Conservation (phyloP, 92 coral and sea anemone genomes). For the Zoanthus sansibaricus region DNA sequence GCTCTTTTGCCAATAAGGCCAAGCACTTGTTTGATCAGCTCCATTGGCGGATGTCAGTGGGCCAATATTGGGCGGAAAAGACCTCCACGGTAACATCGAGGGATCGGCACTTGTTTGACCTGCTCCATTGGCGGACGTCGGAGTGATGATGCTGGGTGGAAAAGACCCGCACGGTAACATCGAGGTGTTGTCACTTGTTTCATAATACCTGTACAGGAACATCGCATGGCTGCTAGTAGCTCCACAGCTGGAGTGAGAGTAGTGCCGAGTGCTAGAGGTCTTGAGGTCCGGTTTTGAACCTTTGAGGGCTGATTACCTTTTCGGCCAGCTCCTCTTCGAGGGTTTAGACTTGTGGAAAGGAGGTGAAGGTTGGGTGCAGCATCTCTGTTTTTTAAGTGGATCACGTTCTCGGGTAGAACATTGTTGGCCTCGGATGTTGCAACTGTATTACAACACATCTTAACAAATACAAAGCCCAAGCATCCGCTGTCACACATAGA, state of each 20-base stretch:
- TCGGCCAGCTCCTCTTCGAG: slow-evolving; percentile 47
- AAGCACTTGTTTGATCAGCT: neutral
- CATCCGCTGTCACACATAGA: slow-evolving; percentile 41
- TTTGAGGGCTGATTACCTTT: slow-evolving; percentile 36
- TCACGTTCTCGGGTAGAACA: slow-evolving; percentile 33
- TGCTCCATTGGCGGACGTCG: neutral
- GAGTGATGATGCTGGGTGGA: neutral
- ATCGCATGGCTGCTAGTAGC: neutral
- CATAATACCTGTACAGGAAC: neutral
- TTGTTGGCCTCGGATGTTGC: slow-evolving; percentile 49
- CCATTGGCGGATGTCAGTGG: neutral
- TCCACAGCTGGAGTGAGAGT: neutral
- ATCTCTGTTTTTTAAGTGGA: slow-evolving; percentile 42
- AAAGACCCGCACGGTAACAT: neutral
- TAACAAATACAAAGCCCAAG: slow-evolving; percentile 30
- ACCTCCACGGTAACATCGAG: neutral
- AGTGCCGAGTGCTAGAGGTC: neutral
- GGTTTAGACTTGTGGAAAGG: slow-evolving; percentile 31
- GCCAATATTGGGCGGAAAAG: neutral
- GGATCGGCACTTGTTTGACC: neutral
- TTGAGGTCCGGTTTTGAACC: slow-evolving; percentile 19
- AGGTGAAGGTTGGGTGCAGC: slow-evolving; percentile 54
- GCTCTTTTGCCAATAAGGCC: neutral
- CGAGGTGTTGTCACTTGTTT: neutral
- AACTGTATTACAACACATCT: slow-evolving; percentile 49